Base-by-base conservation (phyloP, 2,113 vertebrate genomes). In the Nasalis larvatus region DNA sequence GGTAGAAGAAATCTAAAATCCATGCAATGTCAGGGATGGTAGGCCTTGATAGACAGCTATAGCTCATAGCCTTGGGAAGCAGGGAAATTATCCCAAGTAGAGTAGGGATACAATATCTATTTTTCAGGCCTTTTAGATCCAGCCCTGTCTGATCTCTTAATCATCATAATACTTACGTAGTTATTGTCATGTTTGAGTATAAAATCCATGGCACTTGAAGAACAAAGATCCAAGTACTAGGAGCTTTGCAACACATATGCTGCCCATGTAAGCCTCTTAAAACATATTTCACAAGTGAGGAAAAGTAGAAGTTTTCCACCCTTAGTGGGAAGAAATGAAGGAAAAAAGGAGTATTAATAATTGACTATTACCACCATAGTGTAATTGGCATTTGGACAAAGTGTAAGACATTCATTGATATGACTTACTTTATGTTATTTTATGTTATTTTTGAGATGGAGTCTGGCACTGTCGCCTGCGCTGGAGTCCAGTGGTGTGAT, bases 281-380 rank as follows among this genome's bases (percentile, higher is more conserved):
- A 68, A 20, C 37, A 14, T 13, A 27, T 92, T 89, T 91, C 83
- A 92, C n/a, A 83, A 80, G 6, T 90, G 66, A 95, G 63, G 78
- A 73, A 82, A 91, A 88, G 73, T 77, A 68, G 13, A 93, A 71
- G 49, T 91, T 97, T 76, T 74, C 32, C 37, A 52, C 23, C 68
- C 52, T 94, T 93, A 92, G 66, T 80, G 89, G 76, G 78, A 54
- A 91, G 66, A 93, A 60, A 30, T 86, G 35, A 76, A 11, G 32
- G 71, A 52, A 83, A 66, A 84, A 27, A 27, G 42, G 85, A 86
- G 17, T 80, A 81, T 86, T 87, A 94, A 37, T 37, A 89, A 52
- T 92, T 95, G 17, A 20, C n/a, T 89, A 14, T 63, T 85, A 49
- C n/a, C 90, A 16, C 37, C 9, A 17, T 42, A 78, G n/a, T 76